Conservation (phyloP, 2,888 invertebrate genomes). For the Alloplasta piceator region DNA sequence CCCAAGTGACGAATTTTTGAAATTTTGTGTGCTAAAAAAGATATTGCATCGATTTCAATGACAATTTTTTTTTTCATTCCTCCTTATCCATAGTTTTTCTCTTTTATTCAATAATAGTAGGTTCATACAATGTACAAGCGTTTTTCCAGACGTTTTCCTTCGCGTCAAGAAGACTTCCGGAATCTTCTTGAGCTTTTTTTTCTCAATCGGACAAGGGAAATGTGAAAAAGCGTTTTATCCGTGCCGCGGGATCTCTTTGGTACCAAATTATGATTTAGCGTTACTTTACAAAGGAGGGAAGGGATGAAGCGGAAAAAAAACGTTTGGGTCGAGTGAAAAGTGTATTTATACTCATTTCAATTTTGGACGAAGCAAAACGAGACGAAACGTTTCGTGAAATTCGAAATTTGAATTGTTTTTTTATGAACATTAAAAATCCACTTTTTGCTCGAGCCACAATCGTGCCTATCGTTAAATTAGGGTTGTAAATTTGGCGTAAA, state of each 20-base stretch:
- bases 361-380: too few species aligned
- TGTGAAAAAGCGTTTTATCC: background rate
- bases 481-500: conserved; percentile 13
- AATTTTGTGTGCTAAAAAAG: background rate
- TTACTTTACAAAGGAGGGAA: too few species aligned
- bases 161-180: conserved; percentile 21
- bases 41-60: too few species aligned
- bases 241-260: conserved; percentile 2
- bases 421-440: background rate
- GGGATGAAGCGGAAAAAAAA: too few species aligned
- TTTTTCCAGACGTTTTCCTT: conserved; percentile 47
- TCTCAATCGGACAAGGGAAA: background rate
- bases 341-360: too few species aligned
- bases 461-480: background rate
- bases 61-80: background rate
- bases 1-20: background rate
- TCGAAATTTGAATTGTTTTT: background rate
- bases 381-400: background rate
- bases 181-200: conserved; percentile 14
- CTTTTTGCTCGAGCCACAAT: background rate
- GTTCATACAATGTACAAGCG: conserved; percentile 69
- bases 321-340: too few species aligned
- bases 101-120: conserved; percentile 70
- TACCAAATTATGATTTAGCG: background rate
- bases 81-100: conserved; percentile 59